Conservation (phyloP, 1,140 invertebrate species). For the Zelostemma sp. region DNA sequence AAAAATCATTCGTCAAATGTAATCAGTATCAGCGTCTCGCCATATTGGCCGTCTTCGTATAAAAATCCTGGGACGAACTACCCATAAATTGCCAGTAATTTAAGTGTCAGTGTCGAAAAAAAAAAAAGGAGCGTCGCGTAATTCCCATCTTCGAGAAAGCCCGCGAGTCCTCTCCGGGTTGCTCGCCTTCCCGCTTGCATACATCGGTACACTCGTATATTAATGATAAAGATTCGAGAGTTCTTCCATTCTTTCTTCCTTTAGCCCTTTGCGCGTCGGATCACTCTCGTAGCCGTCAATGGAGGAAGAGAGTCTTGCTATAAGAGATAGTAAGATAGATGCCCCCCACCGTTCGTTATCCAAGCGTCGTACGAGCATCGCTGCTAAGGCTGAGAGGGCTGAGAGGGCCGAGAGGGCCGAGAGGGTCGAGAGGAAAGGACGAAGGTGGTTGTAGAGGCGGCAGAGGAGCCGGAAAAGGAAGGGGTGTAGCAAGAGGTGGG, state of each 20-base stretch:
- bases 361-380: conserved; percentile 37
- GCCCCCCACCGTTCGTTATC: conserved; percentile 42
- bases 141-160: not conserved
- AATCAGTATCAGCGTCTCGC: no score
- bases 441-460: conserved; percentile 18
- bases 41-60: not conserved
- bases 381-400: no score
- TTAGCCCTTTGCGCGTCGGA: conserved; percentile 33
- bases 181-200: not conserved
- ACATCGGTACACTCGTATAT: conserved; percentile 26
- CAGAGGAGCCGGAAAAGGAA: conserved; percentile 33
- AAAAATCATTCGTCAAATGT: no score
- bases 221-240: conserved; percentile 27
- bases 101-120: not conserved
- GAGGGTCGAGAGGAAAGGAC: conserved; percentile 42
- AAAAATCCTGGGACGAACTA: not conserved
- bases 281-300: conserved; percentile 36
- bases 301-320: conserved; percentile 27
- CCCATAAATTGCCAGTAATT: not conserved
- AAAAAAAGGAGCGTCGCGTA: no score
- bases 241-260: conserved; percentile 20
- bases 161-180: not conserved
- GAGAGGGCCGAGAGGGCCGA: no score
- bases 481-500: conserved; percentile 40
- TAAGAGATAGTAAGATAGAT: conserved; percentile 48